These are phyloP conservation scores for Catharus ustulatus DNA, from an alignment of 2,797 vertebrate genomes.

Conservation along the genomic window DNA sequence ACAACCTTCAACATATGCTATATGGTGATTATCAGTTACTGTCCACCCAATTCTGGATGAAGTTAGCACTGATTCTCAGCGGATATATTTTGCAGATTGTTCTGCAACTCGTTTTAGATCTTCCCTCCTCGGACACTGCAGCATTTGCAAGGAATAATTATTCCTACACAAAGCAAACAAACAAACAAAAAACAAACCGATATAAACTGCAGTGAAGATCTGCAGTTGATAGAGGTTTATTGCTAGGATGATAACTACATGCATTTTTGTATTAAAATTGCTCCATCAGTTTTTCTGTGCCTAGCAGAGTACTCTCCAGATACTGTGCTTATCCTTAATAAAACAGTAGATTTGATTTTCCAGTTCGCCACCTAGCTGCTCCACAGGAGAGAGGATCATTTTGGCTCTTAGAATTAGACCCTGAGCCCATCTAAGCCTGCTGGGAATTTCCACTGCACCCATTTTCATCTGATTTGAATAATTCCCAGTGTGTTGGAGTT, in stretches of 20 bases:
- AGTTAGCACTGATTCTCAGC: neutral
- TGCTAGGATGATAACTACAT: neutral
- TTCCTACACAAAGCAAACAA: neutral
- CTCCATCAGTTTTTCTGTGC: neutral
- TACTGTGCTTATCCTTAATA: slow-evolving; percentile 53
- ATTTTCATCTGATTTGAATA: slow-evolving; percentile 19
- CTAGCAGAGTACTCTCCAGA: neutral
- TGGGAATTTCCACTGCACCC: neutral
- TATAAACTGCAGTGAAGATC: neutral
- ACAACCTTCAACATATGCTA: neutral
- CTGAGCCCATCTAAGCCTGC: neutral
- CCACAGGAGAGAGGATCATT: neutral
- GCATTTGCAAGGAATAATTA: slow-evolving; percentile 7
- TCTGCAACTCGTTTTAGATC: neutral
- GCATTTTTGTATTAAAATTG: neutral
- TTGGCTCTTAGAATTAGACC: slow-evolving; percentile 7
- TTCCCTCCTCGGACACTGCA: neutral
- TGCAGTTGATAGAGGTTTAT: neutral
- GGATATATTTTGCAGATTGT: neutral
- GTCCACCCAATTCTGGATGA: neutral
- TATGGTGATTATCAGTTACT: neutral
- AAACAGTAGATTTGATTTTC: slow-evolving; percentile 63
- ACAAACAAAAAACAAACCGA: neutral
- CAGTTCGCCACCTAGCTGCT: slow-evolving; percentile 25
- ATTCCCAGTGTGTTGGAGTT: neutral